Evolutionary conservation across 1,140 invertebrate genomes (phyloP), one percentile per base, ranked within the genome.

Genomic region (Brachystomella parvula): DNA sequence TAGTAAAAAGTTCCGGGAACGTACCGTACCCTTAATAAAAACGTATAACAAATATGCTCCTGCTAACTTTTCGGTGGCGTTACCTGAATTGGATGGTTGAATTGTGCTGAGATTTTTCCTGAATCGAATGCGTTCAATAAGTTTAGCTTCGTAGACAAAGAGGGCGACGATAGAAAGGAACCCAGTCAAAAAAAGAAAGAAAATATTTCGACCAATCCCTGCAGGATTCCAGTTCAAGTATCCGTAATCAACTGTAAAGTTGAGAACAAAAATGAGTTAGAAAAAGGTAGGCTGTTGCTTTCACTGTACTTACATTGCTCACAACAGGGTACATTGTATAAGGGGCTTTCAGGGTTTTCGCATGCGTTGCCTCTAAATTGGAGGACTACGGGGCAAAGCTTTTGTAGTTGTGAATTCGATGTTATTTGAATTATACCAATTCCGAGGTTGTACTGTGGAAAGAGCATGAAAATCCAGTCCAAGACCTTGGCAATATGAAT

Each of bases 361-460:
- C 61, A 58, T 17, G 33, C 0, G 17, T 31, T 3, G 0, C 0
- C 12, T 12, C 32, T 19, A 58, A 63, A 29, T 1, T 19, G 2
- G 0, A 49, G 29, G 1, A n/a, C 21, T n/a, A 32, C 1, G 0
- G 64, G 59, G 29, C 69, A 71, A 2, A 57, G 29, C 9, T 56
- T 49, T 0, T 67, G 21, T 0, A 64, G 30, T 30, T 65, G 3
- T 2, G 28, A 24, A 64, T 60, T 66, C 6, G 28, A 26, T 2
- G 66, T 32, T 0, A 71, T 35, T 35, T 59, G 60, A 12, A 65
- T 24, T 21, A 73, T 57, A 28, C 71, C 80, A 60, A 81, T 76
- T 3, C 83, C 84, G 30, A 90, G 77, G 69, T 84, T 83, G 77
- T 89, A 90, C 58, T 88, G 84, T 0, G 89, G 89, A 61, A 89